A percentile compares a stretch with the other conserved stretches of the same genome.
Evolutionary conservation across 1,140 invertebrate species (phyloP).

Genomic region (Pseudomyrmex sp.): DNA sequence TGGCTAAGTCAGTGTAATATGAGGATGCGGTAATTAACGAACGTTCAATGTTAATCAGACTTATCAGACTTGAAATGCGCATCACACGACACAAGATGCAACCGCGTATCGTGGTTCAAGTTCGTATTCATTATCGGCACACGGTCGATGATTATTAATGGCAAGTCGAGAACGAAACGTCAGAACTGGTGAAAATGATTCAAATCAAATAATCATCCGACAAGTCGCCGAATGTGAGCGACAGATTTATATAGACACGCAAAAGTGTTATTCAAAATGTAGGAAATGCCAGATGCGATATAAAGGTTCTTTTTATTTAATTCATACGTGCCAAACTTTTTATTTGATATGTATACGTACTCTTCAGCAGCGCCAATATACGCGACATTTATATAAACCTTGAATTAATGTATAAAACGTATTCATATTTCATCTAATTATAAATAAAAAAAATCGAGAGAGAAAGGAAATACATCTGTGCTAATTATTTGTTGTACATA

Average conservation of each 20-base stretch:
- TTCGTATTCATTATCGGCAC: constrained; percentile 21
- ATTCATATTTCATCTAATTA: no score
- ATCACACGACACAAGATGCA: constrained; percentile 60
- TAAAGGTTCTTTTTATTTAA: constrained; percentile 13
- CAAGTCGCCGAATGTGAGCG: neutral
- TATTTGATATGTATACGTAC: neutral
- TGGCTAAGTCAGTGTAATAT: constrained; percentile 69
- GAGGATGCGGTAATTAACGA: constrained; percentile 70
- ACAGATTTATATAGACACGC: neutral
- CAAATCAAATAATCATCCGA: constrained; percentile 10
- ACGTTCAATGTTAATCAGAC: constrained; percentile 72
- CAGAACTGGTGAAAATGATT: constrained; percentile 5
- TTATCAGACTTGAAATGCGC: constrained; percentile 67
- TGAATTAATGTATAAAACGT: no score
- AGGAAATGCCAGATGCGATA: neutral
- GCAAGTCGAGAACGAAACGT: neutral
- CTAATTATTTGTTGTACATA: no score
- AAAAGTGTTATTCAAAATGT: neutral
- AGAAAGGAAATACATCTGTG: no score
- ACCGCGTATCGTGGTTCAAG: constrained; percentile 48
- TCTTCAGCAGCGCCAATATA: no score
- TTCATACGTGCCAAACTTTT: neutral
- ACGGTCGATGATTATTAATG: neutral
- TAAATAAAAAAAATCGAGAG: no score
- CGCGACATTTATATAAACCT: no score